Evolutionary conservation across 2,113 vertebrate species (phyloP).

Genomic region (Diglossa brunneiventris): DNA sequence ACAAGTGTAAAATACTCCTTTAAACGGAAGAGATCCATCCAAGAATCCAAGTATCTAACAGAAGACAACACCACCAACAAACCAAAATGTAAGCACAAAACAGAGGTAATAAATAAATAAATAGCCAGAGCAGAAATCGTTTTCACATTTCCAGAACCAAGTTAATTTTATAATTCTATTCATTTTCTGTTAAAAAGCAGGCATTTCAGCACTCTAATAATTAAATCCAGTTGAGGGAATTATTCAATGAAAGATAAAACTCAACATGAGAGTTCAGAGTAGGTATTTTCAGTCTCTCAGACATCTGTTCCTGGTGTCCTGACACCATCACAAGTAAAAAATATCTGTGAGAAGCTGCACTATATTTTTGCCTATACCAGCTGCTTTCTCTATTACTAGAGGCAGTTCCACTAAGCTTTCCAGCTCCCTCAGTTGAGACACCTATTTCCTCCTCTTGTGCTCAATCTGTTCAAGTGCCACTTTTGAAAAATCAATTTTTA

Average conservation of each 20-base stretch:
- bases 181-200: background rate
- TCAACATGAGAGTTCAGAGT: background rate
- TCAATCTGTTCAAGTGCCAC: slow-evolving; percentile 1
- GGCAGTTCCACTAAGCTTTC: background rate
- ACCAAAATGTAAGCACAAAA: background rate
- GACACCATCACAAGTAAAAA: background rate
- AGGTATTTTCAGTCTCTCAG: background rate
- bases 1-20: background rate
- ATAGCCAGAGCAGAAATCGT: background rate
- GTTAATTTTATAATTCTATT: background rate
- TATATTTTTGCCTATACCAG: background rate
- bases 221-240: background rate
- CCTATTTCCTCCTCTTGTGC: background rate
- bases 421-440: background rate
- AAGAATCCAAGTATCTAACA: background rate
- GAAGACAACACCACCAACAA: background rate
- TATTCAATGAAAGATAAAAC: background rate
- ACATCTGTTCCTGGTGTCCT: slow-evolving; percentile 8
- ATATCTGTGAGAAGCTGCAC: background rate
- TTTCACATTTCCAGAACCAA: background rate
- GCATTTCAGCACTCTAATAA: background rate
- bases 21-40: background rate
- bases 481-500: slow-evolving; percentile 17
- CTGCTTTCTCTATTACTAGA: background rate
- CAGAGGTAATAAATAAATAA: background rate